Conservation (phyloP, 2,113 vertebrate genomes). For the Semnornis frantzii region DNA sequence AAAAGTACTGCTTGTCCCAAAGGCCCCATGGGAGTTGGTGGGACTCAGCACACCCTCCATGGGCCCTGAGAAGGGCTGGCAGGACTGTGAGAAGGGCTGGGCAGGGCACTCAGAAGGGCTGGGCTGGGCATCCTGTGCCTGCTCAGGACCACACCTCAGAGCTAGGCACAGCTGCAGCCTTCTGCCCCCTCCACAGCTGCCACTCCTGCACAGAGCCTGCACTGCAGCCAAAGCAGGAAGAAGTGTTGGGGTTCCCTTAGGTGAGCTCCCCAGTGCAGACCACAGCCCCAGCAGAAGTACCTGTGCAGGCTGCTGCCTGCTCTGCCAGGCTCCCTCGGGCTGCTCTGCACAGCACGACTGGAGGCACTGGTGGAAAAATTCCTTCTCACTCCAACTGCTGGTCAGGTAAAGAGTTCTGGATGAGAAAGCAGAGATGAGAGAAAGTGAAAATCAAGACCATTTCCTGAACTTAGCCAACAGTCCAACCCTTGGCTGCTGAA, state of each 20-base stretch:
- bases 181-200: not conserved
- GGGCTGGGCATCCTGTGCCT: not conserved
- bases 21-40: not conserved
- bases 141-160: not conserved
- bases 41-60: not conserved
- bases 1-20: not conserved
- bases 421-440: not conserved
- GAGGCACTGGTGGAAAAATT: not conserved
- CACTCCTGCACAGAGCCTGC: not conserved
- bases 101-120: no score
- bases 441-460: not conserved
- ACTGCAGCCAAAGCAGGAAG: not conserved
- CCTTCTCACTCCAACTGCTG: not conserved
- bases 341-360: fast-evolving
- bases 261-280: not conserved
- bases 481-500: not conserved
- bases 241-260: not conserved
- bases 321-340: not conserved
- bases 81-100: not conserved
- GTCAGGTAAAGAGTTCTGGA: not conserved
- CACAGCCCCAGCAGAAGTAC: not conserved
- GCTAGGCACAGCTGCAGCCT: not conserved
- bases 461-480: not conserved
- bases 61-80: not conserved
- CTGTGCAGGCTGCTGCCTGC: not conserved